Evolutionary conservation across 2,797 vertebrate species (phyloP).

Genomic region (Pseudotriccus pelzelni): DNA sequence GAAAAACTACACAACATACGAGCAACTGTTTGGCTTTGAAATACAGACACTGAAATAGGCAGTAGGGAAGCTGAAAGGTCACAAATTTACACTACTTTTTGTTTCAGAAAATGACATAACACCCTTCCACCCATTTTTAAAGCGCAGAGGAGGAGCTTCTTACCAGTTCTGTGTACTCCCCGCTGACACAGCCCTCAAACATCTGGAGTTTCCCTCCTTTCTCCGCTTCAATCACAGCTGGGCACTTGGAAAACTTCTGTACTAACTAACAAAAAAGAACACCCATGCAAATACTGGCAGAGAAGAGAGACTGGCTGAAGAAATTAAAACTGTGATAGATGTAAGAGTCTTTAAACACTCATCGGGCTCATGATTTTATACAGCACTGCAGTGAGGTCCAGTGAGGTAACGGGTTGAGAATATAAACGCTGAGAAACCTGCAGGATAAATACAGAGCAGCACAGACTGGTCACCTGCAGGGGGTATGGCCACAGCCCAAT

Average conservation of each 20-base stretch:
- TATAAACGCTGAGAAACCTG: neutral
- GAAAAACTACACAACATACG: neutral
- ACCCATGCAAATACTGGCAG: accelerated
- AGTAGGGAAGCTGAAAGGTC: neutral
- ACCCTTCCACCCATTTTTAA: neutral
- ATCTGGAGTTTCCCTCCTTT: constrained; percentile 73
- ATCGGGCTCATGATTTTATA: neutral
- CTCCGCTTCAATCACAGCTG: constrained; percentile 70
- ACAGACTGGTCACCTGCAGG: neutral
- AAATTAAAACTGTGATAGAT: neutral
- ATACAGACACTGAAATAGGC: accelerated
- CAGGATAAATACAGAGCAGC: neutral
- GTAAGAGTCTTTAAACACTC: accelerated
- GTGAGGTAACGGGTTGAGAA: neutral
- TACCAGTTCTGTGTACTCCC: constrained; percentile 73
- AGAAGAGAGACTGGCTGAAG: neutral
- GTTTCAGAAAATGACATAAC: neutral
- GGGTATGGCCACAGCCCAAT: neutral
- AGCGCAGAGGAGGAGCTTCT: neutral
- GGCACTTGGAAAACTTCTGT: constrained; percentile 69
- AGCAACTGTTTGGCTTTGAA: neutral
- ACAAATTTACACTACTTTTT: neutral
- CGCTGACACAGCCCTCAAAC: constrained; percentile 69
- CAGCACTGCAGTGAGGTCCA: neutral
- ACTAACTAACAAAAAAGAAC: constrained; percentile 47